Base-by-base conservation (phyloP, 1,140 invertebrate genomes). In the Microplitis mediator region DNA sequence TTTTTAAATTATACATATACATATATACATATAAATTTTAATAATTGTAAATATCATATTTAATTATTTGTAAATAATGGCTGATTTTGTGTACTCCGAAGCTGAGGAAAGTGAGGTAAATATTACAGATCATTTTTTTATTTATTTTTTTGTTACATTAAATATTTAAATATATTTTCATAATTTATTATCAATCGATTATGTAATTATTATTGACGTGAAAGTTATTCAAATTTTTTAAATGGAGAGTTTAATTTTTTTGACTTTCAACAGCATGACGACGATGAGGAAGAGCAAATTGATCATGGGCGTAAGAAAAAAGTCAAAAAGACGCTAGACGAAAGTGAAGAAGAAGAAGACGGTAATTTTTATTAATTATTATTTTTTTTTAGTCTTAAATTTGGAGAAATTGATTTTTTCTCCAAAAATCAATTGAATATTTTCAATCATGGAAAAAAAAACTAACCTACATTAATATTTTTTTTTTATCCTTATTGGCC, bases 21-120 rank as follows among this genome's bases (percentile, higher is more conserved):
- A 23, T 23, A 23, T 23, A 23, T 23, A 23, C 23, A 23, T 23
- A 9, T 45, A 45, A 54, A 8, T 52, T 39, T 39, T 35, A 61
- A 23, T 4, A 39, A 9, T 16, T 52, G 4, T 39, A 36, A 39
- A 14, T 16, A 52, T 54, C 2, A 39, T 23, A 35, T 56, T 72
- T 45, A 50, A 45, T 45, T 45, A 14, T 31, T 71, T 35, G 6
- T 67, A 65, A 64, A 78, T 23, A 75, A 93, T 94, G 93, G 90
- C 93, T 45, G 92, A 94, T 83, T 95, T 95, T 85, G 83, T 95
- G 62, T 93, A 95, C 74, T 93, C 92, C 1, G 94, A 95, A 84
- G 94, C 94, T 3, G 93, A 94, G 79, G 93, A 95, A 84, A 94
- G 92, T 82, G 93, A 93, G 89, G 93, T 93, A 88, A 89, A 87